Percentiles rank a stretch among this genome's conserved stretches.
Conservation (phyloP, 2,797 vertebrate species). For the Lepilemur ruficaudatus region DNA sequence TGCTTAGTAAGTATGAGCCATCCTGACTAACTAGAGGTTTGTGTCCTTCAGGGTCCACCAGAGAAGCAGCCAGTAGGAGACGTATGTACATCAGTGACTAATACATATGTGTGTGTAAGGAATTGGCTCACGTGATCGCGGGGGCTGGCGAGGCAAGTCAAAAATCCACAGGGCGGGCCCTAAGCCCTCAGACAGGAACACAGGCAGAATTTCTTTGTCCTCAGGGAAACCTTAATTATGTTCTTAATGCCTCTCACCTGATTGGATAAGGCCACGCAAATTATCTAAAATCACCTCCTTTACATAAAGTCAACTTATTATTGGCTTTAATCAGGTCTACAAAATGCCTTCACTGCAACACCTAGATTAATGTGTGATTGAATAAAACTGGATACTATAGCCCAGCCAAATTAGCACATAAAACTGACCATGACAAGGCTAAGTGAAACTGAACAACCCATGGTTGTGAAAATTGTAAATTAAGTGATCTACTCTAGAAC, state of each 20-base stretch:
- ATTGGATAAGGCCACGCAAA: background rate
- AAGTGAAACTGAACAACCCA: background rate
- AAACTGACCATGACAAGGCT: background rate
- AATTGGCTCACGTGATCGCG: background rate
- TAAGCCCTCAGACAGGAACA: background rate
- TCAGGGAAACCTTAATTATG: background rate
- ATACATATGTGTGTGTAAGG: background rate
- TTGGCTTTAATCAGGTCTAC: background rate
- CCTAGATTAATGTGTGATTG: background rate
- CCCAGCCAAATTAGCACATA: background rate
- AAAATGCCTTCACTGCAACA: background rate
- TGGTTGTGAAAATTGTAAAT: background rate
- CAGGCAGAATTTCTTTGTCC: background rate
- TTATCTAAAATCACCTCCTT: background rate
- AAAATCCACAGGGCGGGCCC: background rate
- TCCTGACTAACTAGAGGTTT: background rate
- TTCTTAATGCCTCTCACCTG: background rate
- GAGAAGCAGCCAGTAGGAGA: background rate
- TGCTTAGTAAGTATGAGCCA: background rate
- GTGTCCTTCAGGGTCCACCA: background rate
- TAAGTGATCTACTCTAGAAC: background rate
- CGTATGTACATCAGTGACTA: background rate
- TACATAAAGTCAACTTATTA: background rate
- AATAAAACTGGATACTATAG: background rate
- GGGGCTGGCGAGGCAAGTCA: background rate